Evolutionary conservation across 2,888 invertebrate genomes (phyloP), one percentile per base, ranked within the genome.

Genomic region (Drosophila pseudotalamancana): DNA sequence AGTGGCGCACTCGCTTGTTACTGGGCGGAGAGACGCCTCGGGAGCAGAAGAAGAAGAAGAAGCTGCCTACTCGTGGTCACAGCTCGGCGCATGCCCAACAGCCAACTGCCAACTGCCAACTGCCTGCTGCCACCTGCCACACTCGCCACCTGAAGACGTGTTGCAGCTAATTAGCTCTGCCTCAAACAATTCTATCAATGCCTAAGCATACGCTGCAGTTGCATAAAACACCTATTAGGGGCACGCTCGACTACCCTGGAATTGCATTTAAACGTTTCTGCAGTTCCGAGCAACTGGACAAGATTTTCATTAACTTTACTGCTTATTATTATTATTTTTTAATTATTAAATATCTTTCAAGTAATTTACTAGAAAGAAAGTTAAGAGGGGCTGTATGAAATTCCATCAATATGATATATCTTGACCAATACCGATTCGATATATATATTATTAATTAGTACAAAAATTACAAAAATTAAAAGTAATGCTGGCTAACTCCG

Each of bases 161-260:
- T 46, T 63, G 35, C 49, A 49, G 42, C 39, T 81, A 81, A 80
- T 80, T 84, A 75, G 75, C 70, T 66, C 56, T 49, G 51, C 57
- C 51, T 59, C 62, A 60, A 80, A 75, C 79, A 80, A 77, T 80
- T 80, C 81, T 76, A 80, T 80, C 84, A 80, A 80, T 84, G 75
- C 68, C 27, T 31, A 23, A 45, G 57, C 43, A 46, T 35, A 71
- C 51, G 43, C 25, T 32, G 37, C 27, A 43, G 61, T 65, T 65
- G 67, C 84, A 80, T 76, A 65, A 74, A 74, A 72, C 77, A 68
- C 59, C 73, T 66, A 83, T 83, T 83, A 75, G 81, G 31, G 62
- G 72, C 81, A 84, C 75, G 81, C 77, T 72, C 72, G 75, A 84
- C 80, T 80, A 72, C 80, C 61, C 57, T 25, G 54, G 32, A 79